Conservation (phyloP, 2,888 invertebrate genomes). For the Caenorhabditis zanzibari region DNA sequence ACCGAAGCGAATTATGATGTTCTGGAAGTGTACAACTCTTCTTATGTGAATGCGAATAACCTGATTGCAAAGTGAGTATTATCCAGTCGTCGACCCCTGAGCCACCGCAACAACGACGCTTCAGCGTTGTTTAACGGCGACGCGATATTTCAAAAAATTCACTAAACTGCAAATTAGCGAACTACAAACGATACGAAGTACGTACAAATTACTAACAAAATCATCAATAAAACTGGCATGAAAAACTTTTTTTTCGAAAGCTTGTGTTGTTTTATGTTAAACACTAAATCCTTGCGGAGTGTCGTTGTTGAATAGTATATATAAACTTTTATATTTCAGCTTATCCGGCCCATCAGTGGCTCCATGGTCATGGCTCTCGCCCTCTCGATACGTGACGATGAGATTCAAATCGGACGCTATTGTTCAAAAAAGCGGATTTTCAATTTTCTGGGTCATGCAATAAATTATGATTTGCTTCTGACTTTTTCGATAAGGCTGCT, state of each 20-base stretch:
- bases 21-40: constrained; percentile 55
- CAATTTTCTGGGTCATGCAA: constrained; percentile 28
- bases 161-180: no score
- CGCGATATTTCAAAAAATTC: no score
- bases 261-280: no score
- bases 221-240: no score
- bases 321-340: constrained; percentile 36
- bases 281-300: no score
- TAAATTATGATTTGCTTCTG: constrained; percentile 1
- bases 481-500: constrained; percentile 3
- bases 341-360: constrained; percentile 46
- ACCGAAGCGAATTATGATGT: constrained; percentile 50
- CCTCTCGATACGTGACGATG: constrained; percentile 39
- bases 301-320: no score
- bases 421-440: constrained; percentile 48
- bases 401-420: constrained; percentile 50
- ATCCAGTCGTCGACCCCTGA: no score
- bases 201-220: no score
- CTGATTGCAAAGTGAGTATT: constrained; percentile 50
- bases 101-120: no score
- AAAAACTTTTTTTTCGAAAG: no score
- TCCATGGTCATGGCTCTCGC: constrained; percentile 48
- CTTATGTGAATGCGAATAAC: constrained; percentile 10
- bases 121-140: no score
- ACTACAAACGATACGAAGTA: no score